Conservation (phyloP, 2,113 vertebrate genomes). For the Pachyramphus minor region DNA sequence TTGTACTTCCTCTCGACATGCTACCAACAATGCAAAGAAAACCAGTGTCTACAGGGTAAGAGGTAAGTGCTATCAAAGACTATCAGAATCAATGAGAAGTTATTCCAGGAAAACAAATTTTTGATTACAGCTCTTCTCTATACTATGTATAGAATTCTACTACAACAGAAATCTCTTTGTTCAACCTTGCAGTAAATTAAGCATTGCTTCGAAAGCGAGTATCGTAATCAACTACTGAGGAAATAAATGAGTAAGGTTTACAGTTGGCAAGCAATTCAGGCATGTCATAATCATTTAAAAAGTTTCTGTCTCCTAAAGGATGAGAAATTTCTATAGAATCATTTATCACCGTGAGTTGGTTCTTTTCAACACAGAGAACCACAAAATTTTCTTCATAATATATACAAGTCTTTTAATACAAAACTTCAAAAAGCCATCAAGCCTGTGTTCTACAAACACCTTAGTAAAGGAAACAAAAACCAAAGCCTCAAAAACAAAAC, state of each 20-base stretch:
- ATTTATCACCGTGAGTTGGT: background rate
- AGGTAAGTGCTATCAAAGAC: background rate
- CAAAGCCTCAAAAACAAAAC: background rate
- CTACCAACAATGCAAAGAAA: background rate
- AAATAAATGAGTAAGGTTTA: background rate
- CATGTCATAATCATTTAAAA: background rate
- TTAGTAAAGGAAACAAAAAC: background rate
- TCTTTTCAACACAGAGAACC: background rate
- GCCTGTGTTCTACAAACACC: background rate
- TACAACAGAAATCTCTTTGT: background rate
- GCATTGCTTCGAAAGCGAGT: background rate
- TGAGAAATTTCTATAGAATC: background rate
- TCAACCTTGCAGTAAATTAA: background rate
- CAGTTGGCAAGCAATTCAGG: background rate
- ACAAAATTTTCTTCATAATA: background rate
- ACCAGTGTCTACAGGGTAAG: background rate
- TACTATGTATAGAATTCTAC: background rate
- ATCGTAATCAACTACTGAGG: background rate
- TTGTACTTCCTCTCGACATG: background rate
- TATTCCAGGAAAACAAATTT: background rate
- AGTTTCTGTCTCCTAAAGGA: background rate
- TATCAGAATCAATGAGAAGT: background rate
- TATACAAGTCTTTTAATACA: background rate
- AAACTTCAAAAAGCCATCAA: background rate
- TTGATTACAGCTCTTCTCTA: background rate